phyloP scores from a whole-genome alignment of 53 echinoderm and acorn worm genomes.

The Arbacia lixula region DNA sequence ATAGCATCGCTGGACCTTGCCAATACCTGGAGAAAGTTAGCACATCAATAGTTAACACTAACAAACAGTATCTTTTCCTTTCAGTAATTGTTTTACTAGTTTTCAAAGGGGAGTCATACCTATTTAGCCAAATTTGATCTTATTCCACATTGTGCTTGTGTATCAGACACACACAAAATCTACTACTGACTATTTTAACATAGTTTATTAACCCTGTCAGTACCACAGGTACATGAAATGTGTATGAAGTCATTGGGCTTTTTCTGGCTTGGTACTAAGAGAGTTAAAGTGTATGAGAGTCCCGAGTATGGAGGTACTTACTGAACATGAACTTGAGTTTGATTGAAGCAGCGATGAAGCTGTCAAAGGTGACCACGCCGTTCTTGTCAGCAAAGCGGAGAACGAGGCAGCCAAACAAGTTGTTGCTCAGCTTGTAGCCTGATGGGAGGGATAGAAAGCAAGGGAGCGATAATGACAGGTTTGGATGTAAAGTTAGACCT shows the following conservation, averaged over 20 bases:
- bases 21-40: no score
- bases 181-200: neutral
- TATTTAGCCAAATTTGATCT: no score
- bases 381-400: slow-evolving; percentile 86
- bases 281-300: neutral
- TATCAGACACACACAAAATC: neutral
- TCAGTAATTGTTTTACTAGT: no score
- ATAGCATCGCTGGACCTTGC: no score
- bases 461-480: neutral
- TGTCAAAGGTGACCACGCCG: slow-evolving; percentile 73
- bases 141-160: neutral
- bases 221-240: no score
- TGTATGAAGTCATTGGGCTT: no score
- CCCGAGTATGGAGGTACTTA: slow-evolving; percentile 48
- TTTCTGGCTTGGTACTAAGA: no score
- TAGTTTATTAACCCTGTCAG: no score
- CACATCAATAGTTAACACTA: no score
- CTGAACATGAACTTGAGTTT: slow-evolving; percentile 96
- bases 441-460: neutral
- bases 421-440: slow-evolving; percentile 86
- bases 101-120: no score
- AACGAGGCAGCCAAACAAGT: slow-evolving; percentile 84
- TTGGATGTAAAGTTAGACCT: no score
- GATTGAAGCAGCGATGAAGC: slow-evolving; percentile 86
- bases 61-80: no score